Evolutionary conservation across 1,140 invertebrate species (phyloP), one percentile per base, ranked within the genome.

Genomic region (Drosophila teissieri): DNA sequence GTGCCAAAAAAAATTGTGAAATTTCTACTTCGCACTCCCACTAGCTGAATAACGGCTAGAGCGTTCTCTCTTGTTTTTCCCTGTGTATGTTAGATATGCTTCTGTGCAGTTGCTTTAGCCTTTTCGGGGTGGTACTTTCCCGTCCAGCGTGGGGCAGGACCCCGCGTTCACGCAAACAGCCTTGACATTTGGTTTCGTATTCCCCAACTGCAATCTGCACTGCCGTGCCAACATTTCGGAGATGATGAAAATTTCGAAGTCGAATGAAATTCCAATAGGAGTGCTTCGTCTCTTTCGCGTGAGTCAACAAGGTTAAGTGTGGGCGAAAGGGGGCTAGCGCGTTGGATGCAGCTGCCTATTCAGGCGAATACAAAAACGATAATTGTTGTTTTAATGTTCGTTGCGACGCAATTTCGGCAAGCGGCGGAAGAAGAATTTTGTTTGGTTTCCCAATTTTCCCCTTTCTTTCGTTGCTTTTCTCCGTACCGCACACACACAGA

Each of bases 391-490:
- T 77, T 86, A 63, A 86, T 75, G 65, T 77, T 61, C 79, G 75
- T 79, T 86, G 73, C 84, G 84, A 89, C 84, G 84, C 80, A 89
- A 89, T 89, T 63, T 68, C 60, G 60, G 80, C 51, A 76, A 79
- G 34, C 31, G 48, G 60, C 60, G 65, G 45, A 79, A 69, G 54
- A 72, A 57, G 62, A 64, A 83, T 76, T 76, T 70, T 68, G 82
- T 79, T 79, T 74, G 64, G 46, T 15, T 85, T 84, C 78, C 69
- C 60, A 37, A 75, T 80, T 70, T 70, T 75, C 42, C 62, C 34
- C 40, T 57, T 77, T 60, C 73, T 69, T 77, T 68, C 39, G 46
- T 52, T 37, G 61, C 42, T 52, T 79, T 69, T 72, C 54, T 37
- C 65, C 57, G 17, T 39, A 45, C 49, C 49, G 19, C 40, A 57